Evolutionary conservation across 1,140 invertebrate genomes (phyloP).

Genomic region (Dendroctonus valens): DNA sequence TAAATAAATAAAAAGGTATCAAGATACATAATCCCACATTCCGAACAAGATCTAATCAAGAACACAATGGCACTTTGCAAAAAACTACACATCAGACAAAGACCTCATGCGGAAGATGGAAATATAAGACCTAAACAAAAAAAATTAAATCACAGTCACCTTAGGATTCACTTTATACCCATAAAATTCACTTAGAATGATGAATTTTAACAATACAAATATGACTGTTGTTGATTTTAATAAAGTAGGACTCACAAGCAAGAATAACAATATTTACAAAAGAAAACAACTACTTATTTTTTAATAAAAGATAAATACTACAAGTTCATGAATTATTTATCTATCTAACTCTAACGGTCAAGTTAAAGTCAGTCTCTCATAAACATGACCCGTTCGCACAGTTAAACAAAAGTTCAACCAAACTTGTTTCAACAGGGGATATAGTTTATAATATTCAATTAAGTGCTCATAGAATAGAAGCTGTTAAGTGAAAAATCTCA

Average conservation of each 20-base stretch:
- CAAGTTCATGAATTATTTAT: no score
- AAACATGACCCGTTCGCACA: no score
- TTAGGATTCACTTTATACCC: conserved; percentile 11
- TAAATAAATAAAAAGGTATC: no score
- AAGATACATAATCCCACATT: no score
- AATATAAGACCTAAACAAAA: conserved; percentile 5
- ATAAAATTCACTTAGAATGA: conserved; percentile 7
- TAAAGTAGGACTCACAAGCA: conserved; percentile 5
- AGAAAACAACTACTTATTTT: neutral
- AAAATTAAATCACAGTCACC: conserved; percentile 20
- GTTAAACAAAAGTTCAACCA: no score
- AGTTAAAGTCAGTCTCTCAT: conserved; percentile 3
- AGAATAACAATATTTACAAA: conserved; percentile 14
- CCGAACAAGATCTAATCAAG: no score
- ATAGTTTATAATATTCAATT: no score
- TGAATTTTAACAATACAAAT: conserved; percentile 20
- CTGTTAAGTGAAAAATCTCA: neutral
- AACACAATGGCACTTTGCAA: no score
- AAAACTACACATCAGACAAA: neutral
- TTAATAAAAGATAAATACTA: no score
- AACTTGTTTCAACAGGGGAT: no score
- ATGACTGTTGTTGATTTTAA: conserved; percentile 6
- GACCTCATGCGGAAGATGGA: neutral
- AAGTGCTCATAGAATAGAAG: no score
- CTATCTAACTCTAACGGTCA: no score